Base-by-base conservation (phyloP, 2,888 invertebrate genomes). In the Syritta pipiens region DNA sequence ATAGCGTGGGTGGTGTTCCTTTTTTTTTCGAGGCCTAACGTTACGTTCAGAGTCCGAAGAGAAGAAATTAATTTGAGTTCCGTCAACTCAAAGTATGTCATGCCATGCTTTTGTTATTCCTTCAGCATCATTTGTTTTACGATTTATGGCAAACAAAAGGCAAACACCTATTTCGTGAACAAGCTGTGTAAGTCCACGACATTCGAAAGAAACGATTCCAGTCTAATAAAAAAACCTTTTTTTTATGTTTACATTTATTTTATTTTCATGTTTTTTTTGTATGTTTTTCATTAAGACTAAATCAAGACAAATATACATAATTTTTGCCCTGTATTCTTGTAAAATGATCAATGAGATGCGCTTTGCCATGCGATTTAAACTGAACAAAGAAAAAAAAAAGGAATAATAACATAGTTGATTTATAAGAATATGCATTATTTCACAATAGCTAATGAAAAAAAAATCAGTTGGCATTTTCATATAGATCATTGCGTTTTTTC, bases 331-430 rank as follows among this genome's bases (percentile, higher is more conserved):
- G 77, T 42, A 63, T 65, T 65, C 65, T 60, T 77, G 65, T 77
- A 72, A 72, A 77, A 48, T 67, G 28, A 72, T 72, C 72, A 72
- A 67, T 65, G 77, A 72, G 72, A 77, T 72, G 35, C 59, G 59
- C 42, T 28, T 42, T 28, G 30, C 37, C 9, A 28, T 17, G 40
- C 51, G 28, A 17, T 49, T 22, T 62, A 30, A 40, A 55, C 30
- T 40, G 28, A 35, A 20, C 44, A 49, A 28, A 46, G 20, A 37
- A 59, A 67, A 40, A 35, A 53, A 77, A 63, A 28, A 63, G 37
- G 48, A 75, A 53, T 60, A 53, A 69, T 49, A 42, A 1, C 48
- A n/a, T n/a, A 65, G 40, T 60, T 65, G 14, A 72, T 63, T 72
- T 65, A 44, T 60, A 65, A 76, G 57, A 76, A 57, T 53, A 76